Conservation (phyloP, 2,113 vertebrate genomes). For the Phyllostomus hastatus region DNA sequence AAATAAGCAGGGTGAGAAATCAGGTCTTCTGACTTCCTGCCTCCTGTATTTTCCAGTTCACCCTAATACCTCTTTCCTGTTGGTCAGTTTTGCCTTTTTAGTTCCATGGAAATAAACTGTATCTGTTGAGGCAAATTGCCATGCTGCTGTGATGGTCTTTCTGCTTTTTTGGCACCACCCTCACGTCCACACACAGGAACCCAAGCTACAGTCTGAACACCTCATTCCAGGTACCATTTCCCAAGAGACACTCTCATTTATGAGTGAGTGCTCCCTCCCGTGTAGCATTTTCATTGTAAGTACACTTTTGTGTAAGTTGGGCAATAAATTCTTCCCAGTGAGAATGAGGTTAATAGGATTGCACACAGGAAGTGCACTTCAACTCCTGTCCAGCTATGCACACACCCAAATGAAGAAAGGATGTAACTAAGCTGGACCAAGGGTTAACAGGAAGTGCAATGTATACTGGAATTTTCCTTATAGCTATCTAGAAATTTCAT, state of each 20-base stretch:
- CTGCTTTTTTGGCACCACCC: neutral
- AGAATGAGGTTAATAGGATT: neutral
- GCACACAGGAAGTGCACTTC: neutral
- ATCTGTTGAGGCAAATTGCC: neutral
- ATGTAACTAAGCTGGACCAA: too few relatives aligned
- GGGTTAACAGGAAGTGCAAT: neutral
- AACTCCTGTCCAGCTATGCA: neutral
- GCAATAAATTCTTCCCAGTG: neutral
- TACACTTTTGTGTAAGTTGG: neutral
- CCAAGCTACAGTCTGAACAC: neutral
- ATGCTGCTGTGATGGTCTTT: neutral
- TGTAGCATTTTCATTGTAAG: neutral
- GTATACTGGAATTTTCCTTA: neutral
- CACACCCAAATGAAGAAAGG: neutral
- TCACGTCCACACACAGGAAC: rapidly evolving
- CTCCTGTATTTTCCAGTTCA: neutral
- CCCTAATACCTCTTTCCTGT: neutral
- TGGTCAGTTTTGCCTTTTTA: neutral
- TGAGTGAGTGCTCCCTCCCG: neutral
- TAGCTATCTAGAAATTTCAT: neutral
- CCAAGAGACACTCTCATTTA: neutral
- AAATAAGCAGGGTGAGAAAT: neutral
- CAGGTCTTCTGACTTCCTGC: neutral
- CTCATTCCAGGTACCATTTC: neutral
- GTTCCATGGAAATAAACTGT: neutral